Percentiles rank a stretch among this genome's conserved stretches.
These are phyloP conservation scores for Thalassarche chlororhynchos DNA, from an alignment of 2,113 vertebrate genomes.

Conservation along the genomic window DNA sequence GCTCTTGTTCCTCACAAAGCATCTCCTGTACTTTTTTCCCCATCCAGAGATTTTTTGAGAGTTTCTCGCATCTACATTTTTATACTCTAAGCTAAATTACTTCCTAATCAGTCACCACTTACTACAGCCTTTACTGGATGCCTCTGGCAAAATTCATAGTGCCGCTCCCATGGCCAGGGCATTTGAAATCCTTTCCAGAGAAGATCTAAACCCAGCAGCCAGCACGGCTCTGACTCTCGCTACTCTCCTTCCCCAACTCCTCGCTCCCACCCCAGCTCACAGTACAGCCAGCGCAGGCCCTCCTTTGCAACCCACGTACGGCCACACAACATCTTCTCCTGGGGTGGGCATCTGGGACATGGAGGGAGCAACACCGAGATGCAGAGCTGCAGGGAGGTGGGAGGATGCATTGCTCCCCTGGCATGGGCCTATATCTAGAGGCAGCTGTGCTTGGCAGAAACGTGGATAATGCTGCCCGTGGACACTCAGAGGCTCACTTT, in stretches of 20 bases:
- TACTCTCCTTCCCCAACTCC: background rate
- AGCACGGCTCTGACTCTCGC: background rate
- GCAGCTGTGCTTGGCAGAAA: background rate
- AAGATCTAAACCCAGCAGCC: background rate
- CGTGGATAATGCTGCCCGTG: background rate
- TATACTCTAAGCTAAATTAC: background rate
- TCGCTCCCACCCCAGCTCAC: background rate
- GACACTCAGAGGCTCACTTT: no score
- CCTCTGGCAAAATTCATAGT: background rate
- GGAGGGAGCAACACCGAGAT: fast-evolving
- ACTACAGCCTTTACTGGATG: background rate
- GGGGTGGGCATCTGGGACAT: no score
- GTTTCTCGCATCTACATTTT: background rate
- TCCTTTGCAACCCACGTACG: fast-evolving
- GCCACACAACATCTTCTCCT: background rate
- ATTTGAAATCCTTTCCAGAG: background rate
- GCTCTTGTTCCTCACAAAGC: background rate
- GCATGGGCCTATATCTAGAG: no score
- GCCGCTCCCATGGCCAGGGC: background rate
- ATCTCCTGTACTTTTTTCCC: background rate
- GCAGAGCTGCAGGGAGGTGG: background rate
- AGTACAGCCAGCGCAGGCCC: background rate
- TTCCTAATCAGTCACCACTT: background rate
- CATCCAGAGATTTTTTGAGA: background rate
- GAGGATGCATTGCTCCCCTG: background rate